phyloP scores from a whole-genome alignment of 2,113 vertebrate genomes.

The Lepus timidus region DNA sequence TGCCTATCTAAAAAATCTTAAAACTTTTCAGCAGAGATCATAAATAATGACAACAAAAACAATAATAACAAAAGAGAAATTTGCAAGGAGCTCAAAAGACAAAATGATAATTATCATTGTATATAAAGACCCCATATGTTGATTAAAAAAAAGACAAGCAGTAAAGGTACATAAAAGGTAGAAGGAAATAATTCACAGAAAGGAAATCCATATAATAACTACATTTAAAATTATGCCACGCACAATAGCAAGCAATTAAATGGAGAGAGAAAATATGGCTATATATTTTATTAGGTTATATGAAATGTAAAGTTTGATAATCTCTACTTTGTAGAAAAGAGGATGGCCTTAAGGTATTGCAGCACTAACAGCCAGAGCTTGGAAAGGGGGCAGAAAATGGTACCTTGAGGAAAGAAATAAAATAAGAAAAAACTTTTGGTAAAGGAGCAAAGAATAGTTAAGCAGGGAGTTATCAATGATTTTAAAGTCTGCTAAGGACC shows the following conservation, averaged over 20 bases:
- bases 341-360: not conserved
- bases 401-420: not conserved
- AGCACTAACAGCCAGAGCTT: not conserved
- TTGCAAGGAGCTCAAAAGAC: not conserved
- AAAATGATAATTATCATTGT: not conserved
- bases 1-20: not conserved
- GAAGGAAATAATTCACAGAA: not conserved
- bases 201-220: not conserved
- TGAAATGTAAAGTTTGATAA: not conserved
- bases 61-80: not conserved
- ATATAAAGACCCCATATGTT: not conserved
- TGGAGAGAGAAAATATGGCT: conserved; percentile 1
- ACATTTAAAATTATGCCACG: conserved; percentile 10
- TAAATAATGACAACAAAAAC: not conserved
- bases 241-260: not conserved
- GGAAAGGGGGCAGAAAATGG: not conserved
- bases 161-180: not conserved
- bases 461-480: not conserved
- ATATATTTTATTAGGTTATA: not conserved
- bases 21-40: not conserved
- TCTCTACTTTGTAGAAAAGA: not conserved
- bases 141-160: not conserved
- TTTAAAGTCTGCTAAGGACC: not conserved
- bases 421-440: not conserved
- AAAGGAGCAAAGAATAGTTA: not conserved